Percentiles rank a stretch among this genome's conserved stretches.
Conservation (phyloP, 2,113 vertebrate genomes). For the Malaclemys terrapin region DNA sequence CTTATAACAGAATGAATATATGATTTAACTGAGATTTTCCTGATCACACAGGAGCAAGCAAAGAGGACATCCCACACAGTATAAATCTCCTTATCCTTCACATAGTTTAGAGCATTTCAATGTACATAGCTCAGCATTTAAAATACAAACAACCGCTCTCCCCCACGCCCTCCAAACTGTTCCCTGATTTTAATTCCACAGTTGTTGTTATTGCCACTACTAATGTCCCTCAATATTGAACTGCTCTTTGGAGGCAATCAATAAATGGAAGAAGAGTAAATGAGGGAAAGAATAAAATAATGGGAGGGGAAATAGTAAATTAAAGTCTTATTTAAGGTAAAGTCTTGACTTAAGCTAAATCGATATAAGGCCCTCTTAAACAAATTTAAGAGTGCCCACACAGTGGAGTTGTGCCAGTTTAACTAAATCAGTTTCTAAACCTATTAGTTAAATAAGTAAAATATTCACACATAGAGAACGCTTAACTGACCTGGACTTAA, state of each 20-base stretch:
- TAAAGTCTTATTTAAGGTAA: background rate
- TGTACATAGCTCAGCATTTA: background rate
- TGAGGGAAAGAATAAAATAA: background rate
- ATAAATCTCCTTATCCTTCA: slow-evolving; percentile 7
- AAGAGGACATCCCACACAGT: background rate
- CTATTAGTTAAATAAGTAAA: background rate
- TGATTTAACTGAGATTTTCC: background rate
- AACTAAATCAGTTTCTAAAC: background rate
- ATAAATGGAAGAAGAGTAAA: background rate
- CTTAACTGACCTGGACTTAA: background rate
- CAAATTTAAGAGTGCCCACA: background rate
- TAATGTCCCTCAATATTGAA: background rate
- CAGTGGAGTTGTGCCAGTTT: background rate
- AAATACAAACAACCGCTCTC: background rate
- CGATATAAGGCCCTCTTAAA: background rate
- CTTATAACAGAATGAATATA: background rate
- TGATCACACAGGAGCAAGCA: rapidly evolving
- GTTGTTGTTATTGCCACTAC: background rate
- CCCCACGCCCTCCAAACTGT: background rate
- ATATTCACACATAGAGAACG: background rate
- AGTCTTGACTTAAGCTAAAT: background rate
- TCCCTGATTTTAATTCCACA: background rate
- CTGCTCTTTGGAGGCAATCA: background rate
- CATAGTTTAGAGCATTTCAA: background rate
- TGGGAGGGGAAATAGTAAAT: background rate